Evolutionary conservation across 1,140 invertebrate species (phyloP).

Genomic region (Aradophagus sp.): DNA sequence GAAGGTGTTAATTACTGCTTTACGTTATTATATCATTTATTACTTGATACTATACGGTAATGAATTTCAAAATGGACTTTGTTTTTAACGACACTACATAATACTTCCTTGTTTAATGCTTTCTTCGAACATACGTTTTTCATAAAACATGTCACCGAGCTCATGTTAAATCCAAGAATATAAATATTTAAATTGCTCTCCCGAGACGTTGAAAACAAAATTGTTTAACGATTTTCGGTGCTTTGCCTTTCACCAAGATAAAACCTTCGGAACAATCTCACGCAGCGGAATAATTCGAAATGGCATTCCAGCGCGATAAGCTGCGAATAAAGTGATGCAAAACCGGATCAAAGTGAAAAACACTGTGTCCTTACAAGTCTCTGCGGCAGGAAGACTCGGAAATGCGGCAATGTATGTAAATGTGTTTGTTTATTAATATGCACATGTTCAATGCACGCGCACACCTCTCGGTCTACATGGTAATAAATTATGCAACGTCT

Average conservation of each 20-base stretch:
- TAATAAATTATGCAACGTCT: constrained; percentile 45
- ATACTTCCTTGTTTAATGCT: too few relatives aligned
- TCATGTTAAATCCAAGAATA: too few relatives aligned
- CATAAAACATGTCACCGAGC: too few relatives aligned
- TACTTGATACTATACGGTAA: too few relatives aligned
- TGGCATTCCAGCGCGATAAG: constrained; percentile 11
- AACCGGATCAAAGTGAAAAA: constrained; percentile 33
- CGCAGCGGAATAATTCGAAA: constrained; percentile 5
- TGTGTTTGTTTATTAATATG: constrained; percentile 51
- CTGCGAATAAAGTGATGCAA: constrained; percentile 11
- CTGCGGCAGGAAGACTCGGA: constrained; percentile 15
- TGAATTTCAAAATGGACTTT: too few relatives aligned
- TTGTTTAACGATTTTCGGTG: too few relatives aligned
- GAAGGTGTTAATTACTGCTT: too few relatives aligned
- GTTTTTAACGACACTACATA: too few relatives aligned
- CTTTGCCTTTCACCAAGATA: background rate
- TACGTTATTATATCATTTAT: too few relatives aligned
- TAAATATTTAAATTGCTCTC: too few relatives aligned
- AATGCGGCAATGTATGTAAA: constrained; percentile 40
- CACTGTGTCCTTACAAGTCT: constrained; percentile 22
- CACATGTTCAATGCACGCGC: constrained; percentile 42
- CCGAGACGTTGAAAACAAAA: too few relatives aligned
- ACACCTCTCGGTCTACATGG: constrained; percentile 20
- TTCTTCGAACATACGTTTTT: too few relatives aligned
- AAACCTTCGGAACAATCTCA: constrained; percentile 1